Percentiles rank a stretch among this genome's conserved stretches.
These are phyloP conservation scores for Hepsetus odoe DNA, from an alignment of 2,113 vertebrate genomes.

Conservation along the genomic window DNA sequence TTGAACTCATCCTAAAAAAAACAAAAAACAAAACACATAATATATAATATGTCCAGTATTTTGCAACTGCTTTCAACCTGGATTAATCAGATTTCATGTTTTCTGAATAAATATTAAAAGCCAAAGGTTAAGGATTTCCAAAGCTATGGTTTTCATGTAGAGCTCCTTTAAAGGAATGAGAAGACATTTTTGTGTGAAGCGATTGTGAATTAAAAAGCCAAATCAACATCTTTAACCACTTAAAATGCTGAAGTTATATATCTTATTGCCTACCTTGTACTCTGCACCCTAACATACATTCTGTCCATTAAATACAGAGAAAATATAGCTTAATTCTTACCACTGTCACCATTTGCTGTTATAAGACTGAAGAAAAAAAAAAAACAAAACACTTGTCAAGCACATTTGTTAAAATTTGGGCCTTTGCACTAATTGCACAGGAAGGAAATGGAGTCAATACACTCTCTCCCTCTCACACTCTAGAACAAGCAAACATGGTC, in stretches of 20 bases:
- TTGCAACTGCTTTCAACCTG: no score
- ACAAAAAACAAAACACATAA: no score
- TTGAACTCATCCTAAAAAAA: no score
- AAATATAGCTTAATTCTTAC: neutral
- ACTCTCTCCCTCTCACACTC: slow-evolving; percentile 11
- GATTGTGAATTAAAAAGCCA: no score
- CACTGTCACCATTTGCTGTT: neutral
- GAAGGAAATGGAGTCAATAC: slow-evolving; percentile 46
- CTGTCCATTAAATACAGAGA: neutral
- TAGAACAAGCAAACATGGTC: slow-evolving; percentile 31
- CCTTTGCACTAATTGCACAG: slow-evolving; percentile 40
- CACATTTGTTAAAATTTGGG: slow-evolving; percentile 6
- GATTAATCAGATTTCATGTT: no score
- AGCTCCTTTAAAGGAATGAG: no score
- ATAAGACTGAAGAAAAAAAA: neutral
- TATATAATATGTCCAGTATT: no score
- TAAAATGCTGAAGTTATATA: neutral
- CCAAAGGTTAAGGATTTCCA: no score
- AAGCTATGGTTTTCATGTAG: no score
- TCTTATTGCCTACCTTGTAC: neutral
- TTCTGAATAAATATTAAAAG: no score
- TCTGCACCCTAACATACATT: neutral
- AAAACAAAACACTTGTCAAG: neutral
- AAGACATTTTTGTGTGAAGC: no score
- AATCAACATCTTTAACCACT: no score